These are phyloP conservation scores for Isoperla grammatica DNA, from an alignment of 2,888 invertebrate species.

Conservation along the genomic window DNA sequence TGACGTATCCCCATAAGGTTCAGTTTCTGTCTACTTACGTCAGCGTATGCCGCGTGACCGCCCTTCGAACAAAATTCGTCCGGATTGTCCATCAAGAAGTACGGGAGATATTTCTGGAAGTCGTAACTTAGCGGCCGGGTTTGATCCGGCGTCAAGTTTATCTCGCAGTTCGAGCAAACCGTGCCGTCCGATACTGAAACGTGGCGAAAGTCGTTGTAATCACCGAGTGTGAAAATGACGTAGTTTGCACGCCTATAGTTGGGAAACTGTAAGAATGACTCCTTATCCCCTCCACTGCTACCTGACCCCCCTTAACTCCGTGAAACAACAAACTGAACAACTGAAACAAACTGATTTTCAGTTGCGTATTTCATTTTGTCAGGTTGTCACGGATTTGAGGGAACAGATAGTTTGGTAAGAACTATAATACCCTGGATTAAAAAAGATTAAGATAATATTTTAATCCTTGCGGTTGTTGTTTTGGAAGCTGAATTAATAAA, in stretches of 20 bases:
- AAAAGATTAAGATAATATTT: too few relatives aligned
- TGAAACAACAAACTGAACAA: too few relatives aligned
- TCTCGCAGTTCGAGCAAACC: slow-evolving; percentile 27
- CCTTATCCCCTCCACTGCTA: slow-evolving; percentile 38
- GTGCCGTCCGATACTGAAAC: slow-evolving; percentile 3
- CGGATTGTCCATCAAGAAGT: slow-evolving; percentile 66
- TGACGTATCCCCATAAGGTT: too few relatives aligned
- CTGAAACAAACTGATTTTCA: too few relatives aligned
- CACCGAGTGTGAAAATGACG: neutral
- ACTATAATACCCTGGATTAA: too few relatives aligned
- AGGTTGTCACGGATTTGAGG: too few relatives aligned
- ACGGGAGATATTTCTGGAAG: slow-evolving; percentile 62
- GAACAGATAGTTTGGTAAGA: too few relatives aligned
- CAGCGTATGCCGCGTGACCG: slow-evolving; percentile 68
- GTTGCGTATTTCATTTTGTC: too few relatives aligned
- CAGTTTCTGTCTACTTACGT: slow-evolving; percentile 47
- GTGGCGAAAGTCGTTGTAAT: neutral
- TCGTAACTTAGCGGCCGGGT: slow-evolving; percentile 53
- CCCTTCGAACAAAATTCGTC: slow-evolving; percentile 66
- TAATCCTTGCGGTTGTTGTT: too few relatives aligned
- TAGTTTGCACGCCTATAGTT: slow-evolving; percentile 20
- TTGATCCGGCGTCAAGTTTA: slow-evolving; percentile 37
- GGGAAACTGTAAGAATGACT: slow-evolving; percentile 39
- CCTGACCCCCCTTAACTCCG: too few relatives aligned
- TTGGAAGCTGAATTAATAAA: too few relatives aligned